Conservation (phyloP, 2,113 vertebrate genomes). For the Pungitius pungitius region DNA sequence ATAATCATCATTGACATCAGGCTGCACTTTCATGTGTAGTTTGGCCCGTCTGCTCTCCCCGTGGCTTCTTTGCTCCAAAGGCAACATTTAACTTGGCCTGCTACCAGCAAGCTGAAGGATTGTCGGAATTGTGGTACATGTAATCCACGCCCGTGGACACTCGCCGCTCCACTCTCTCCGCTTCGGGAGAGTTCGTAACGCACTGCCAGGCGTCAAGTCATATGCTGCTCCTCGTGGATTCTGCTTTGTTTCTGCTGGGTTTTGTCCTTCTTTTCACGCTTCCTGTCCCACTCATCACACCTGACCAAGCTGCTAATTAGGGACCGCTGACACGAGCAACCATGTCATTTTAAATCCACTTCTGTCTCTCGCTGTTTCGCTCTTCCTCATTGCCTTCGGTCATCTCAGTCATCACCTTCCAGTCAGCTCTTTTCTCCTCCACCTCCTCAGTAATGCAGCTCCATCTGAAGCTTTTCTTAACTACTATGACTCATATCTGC, state of each 20-base stretch:
- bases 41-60: not conserved
- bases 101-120: constrained; percentile 39
- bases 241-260: constrained; percentile 28
- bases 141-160: no score
- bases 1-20: no score
- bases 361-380: constrained; percentile 51
- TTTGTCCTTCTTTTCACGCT: constrained; percentile 49
- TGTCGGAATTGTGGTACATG: constrained; percentile 22
- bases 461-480: constrained; percentile 31
- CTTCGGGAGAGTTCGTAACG: constrained; percentile 23
- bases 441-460: constrained; percentile 51
- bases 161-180: constrained; percentile 55
- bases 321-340: constrained; percentile 68
- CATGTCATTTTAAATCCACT: constrained; percentile 76
- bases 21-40: constrained; percentile 22
- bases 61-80: constrained; percentile 39
- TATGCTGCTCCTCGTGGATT: not conserved
- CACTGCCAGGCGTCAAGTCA: not conserved
- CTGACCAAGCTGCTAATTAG: constrained; percentile 78
- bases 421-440: constrained; percentile 51
- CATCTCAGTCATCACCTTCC: constrained; percentile 76
- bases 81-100: constrained; percentile 56
- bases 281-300: constrained; percentile 76
- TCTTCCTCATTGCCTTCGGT: constrained; percentile 61
- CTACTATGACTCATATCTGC: constrained; percentile 37